Conservation (phyloP, 2,888 invertebrate genomes). For the Sphinx pinastri region DNA sequence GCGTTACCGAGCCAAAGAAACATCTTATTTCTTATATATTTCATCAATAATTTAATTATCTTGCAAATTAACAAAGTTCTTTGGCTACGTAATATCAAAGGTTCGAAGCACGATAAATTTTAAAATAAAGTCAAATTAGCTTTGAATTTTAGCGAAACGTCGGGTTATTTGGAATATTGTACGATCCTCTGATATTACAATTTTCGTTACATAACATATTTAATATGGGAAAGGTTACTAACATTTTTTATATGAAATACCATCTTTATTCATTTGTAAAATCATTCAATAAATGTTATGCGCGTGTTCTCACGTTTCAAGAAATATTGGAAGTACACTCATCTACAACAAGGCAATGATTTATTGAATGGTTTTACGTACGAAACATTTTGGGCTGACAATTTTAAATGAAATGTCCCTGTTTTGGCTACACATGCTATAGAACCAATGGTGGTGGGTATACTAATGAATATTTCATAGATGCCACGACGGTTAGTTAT, state of each 20-base stretch:
- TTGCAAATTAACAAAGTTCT: constrained; percentile 56
- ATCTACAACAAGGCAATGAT: background rate
- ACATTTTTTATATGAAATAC: constrained; percentile 1
- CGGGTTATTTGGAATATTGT: constrained; percentile 15
- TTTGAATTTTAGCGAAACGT: constrained; percentile 33
- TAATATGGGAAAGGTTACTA: constrained; percentile 18
- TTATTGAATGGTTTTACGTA: constrained; percentile 11
- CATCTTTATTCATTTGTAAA: constrained; percentile 2
- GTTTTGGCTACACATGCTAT: constrained; percentile 16
- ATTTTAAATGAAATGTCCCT: constrained; percentile 11
- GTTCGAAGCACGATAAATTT: constrained; percentile 41
- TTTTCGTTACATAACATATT: constrained; percentile 3
- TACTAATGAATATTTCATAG: constrained; percentile 42
- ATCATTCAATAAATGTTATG: background rate
- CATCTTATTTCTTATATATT: constrained; percentile 47
- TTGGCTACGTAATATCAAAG: constrained; percentile 65
- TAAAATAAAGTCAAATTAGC: constrained; percentile 38
- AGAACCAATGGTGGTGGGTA: constrained; percentile 58
- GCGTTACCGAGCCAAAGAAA: constrained; percentile 55
- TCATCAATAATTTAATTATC: constrained; percentile 52
- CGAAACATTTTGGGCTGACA: constrained; percentile 10
- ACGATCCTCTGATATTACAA: constrained; percentile 46
- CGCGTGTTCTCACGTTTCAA: background rate
- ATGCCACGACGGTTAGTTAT: constrained; percentile 44
- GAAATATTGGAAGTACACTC: background rate